Percentiles rank a stretch among this genome's conserved stretches.
phyloP scores from a whole-genome alignment of 2,113 vertebrate genomes.

The Heterotilapia buettikoferi region DNA sequence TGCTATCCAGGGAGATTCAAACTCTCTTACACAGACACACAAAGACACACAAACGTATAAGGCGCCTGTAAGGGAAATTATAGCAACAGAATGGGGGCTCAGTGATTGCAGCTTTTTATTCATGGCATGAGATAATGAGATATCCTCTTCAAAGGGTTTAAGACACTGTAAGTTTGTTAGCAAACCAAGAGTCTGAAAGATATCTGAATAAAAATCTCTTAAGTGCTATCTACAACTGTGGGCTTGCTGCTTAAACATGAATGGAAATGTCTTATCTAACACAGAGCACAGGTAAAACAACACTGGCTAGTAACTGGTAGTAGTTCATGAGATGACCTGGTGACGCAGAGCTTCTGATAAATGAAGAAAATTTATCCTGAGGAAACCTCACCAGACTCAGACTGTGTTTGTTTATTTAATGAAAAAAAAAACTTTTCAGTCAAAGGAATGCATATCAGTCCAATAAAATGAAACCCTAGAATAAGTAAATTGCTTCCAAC shows the following conservation, averaged over 20 bases:
- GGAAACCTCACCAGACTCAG: background rate
- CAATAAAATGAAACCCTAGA: background rate
- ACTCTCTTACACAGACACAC: background rate
- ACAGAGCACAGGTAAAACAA: background rate
- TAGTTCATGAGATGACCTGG: background rate
- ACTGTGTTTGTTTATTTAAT: background rate
- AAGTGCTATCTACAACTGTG: background rate
- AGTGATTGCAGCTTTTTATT: conserved; percentile 17
- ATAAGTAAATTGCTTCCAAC: background rate
- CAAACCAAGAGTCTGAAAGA: background rate
- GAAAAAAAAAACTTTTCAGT: background rate
- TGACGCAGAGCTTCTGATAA: background rate
- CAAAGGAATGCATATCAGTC: background rate
- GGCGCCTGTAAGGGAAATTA: background rate
- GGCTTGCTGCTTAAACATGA: background rate
- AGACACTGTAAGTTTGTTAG: background rate
- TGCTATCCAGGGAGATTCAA: background rate
- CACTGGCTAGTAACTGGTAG: background rate
- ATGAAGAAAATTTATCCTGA: background rate
- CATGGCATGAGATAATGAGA: background rate
- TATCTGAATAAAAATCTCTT: background rate
- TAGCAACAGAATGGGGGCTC: background rate
- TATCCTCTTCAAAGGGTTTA: background rate
- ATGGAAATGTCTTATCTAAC: background rate
- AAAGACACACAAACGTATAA: background rate